Base-by-base conservation (phyloP, 2,888 invertebrate species). In the Eupeodes latifasciatus region DNA sequence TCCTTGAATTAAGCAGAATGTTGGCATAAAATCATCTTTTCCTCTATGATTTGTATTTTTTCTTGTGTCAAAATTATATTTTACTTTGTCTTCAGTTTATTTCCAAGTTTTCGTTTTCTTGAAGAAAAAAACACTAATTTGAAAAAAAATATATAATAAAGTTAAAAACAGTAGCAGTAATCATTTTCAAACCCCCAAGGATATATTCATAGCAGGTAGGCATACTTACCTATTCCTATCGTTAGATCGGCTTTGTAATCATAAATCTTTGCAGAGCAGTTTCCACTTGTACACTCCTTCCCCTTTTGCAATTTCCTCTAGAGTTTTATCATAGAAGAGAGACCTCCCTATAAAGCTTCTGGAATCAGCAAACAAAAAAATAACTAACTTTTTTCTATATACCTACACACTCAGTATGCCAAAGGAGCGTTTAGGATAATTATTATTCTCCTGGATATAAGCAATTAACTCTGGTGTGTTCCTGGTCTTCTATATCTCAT, bases 401-500 rank as follows among this genome's bases (percentile, higher is more conserved):
- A 27, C 27, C 27, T 27, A 27, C 27, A 16, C 16, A 14, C 27
- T n/a, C 62, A 57, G 36, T 40, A 53, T 77, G 57, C 57, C 44
- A 74, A 27, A 57, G 77, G 72, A 88, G 81, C 88, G 78, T 88
- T 88, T 88, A 88, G 85, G 88, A 88, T 88, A 88, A 88, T 88
- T 88, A 88, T 88, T 88, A 85, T 84, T 88, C 85, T 88, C 81
- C 84, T 85, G 85, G 88, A 88, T 85, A 85, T 88, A 64, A 81
- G 85, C 88, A 88, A 88, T 88, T 88, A 88, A 88, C 85, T 88
- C 78, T 75, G 27, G 27, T 27, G 27, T 27, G 61, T 66, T 80
- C 66, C 74, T 74, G 57, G 67, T 59, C 57, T 77, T 66, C 78
- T 57, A 72, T 49, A 16, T 74, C 51, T 61, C 27, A 36, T 72